Conservation (phyloP, 2,888 invertebrate species). For the Nymphalis c-album region DNA sequence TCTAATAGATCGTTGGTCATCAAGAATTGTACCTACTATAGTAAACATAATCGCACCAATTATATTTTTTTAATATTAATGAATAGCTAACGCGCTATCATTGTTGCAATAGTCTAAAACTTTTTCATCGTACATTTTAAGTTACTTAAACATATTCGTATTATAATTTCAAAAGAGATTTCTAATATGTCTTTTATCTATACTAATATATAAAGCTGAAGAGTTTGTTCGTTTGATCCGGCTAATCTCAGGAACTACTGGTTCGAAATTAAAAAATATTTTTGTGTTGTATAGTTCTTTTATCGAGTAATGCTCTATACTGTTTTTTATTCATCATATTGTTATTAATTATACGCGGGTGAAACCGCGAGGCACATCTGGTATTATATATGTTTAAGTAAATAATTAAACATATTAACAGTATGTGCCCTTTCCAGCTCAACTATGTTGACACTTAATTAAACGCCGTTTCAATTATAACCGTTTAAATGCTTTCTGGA, state of each 20-base stretch:
- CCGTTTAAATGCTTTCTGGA: slow-evolving; percentile 55
- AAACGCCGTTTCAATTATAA: slow-evolving; percentile 44
- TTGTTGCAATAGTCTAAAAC: neutral
- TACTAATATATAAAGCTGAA: too few species aligned
- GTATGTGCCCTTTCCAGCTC: slow-evolving; percentile 60
- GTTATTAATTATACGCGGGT: too few species aligned
- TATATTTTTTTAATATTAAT: too few species aligned
- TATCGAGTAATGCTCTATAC: too few species aligned
- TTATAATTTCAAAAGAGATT: neutral
- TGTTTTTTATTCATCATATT: too few species aligned
- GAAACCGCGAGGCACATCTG: too few species aligned
- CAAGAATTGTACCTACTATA: neutral
- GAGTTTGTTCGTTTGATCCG: too few species aligned
- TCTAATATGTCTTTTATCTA: slow-evolving; percentile 5
- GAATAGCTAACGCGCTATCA: neutral
- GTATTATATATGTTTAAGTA: slow-evolving; percentile 29
- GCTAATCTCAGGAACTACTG: too few species aligned
- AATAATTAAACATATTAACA: slow-evolving; percentile 31
- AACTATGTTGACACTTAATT: slow-evolving; percentile 74
- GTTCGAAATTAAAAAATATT: too few species aligned
- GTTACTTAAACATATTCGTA: neutral
- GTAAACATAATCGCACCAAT: neutral
- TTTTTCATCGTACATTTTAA: neutral
- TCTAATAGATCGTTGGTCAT: too few species aligned
- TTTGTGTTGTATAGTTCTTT: too few species aligned